phyloP scores from a whole-genome alignment of 2,888 invertebrate species.

The Keiferia lycopersicella region DNA sequence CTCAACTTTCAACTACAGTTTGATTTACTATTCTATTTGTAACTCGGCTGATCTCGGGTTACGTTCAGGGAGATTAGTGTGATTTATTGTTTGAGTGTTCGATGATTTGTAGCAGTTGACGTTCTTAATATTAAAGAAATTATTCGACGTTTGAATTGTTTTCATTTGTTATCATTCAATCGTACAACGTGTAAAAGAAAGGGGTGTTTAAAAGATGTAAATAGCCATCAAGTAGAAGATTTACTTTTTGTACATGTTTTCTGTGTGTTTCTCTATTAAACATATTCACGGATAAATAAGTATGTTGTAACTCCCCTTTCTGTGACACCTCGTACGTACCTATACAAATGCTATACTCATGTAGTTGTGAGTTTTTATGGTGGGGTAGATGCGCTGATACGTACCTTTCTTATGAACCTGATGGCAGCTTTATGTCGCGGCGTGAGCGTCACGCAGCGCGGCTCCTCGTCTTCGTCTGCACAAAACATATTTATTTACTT shows the following conservation, averaged over 20 bases:
- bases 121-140: background rate
- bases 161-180: no score
- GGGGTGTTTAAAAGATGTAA: background rate
- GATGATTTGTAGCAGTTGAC: background rate
- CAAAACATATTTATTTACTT: constrained; percentile 39
- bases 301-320: background rate
- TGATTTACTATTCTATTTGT: constrained; percentile 15
- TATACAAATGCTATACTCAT: no score
- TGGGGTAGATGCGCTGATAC: constrained; percentile 39
- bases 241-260: no score
- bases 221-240: background rate
- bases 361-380: background rate
- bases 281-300: no score
- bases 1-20: constrained; percentile 10
- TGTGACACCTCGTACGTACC: background rate
- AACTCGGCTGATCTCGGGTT: background rate
- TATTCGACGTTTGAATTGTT: background rate
- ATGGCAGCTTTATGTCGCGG: constrained; percentile 94
- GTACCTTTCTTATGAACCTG: constrained; percentile 94
- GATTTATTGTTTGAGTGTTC: background rate
- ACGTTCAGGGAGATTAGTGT: background rate
- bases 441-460: constrained; percentile 90
- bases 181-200: background rate
- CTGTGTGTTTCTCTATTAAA: no score
- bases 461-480: constrained; percentile 90